These are phyloP conservation scores for Malaclemys terrapin DNA, from an alignment of 2,113 vertebrate genomes.

Conservation along the genomic window DNA sequence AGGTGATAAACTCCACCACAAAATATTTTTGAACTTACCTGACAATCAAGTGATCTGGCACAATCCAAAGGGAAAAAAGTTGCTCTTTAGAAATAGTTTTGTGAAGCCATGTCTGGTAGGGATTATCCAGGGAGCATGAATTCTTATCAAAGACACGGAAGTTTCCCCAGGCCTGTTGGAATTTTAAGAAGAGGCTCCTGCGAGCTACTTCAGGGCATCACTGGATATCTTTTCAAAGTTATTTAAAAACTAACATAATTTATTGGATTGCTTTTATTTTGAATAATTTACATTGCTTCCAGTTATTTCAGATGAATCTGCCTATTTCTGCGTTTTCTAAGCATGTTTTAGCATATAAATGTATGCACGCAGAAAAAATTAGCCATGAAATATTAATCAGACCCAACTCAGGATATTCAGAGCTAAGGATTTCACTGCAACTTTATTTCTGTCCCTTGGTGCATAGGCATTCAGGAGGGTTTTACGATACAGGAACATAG, in stretches of 20 bases:
- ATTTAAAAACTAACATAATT: not conserved
- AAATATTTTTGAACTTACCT: not conserved
- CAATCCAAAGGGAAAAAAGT: not conserved
- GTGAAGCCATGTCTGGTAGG: not conserved
- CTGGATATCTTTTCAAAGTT: constrained; percentile 14
- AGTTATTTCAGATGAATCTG: constrained; percentile 16
- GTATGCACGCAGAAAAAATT: not conserved
- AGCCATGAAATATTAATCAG: constrained; percentile 27
- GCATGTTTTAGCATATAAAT: constrained; percentile 39
- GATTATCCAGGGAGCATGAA: not conserved
- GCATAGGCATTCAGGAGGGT: not conserved
- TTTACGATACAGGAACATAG: not conserved
- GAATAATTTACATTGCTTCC: constrained; percentile 41
- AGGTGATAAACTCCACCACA: not conserved
- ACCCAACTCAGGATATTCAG: not conserved
- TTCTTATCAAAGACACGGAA: not conserved
- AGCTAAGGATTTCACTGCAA: not conserved
- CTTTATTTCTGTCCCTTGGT: not conserved
- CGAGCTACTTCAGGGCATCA: constrained; percentile 2
- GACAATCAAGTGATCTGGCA: not conserved
- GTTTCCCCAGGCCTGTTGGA: not conserved
- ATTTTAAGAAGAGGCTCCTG: not conserved
- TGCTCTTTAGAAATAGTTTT: not conserved
- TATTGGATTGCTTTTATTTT: constrained; percentile 37
- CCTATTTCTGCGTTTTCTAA: constrained; percentile 33